Base-by-base conservation (phyloP, 2,888 invertebrate species). In the Melanostoma scalare region DNA sequence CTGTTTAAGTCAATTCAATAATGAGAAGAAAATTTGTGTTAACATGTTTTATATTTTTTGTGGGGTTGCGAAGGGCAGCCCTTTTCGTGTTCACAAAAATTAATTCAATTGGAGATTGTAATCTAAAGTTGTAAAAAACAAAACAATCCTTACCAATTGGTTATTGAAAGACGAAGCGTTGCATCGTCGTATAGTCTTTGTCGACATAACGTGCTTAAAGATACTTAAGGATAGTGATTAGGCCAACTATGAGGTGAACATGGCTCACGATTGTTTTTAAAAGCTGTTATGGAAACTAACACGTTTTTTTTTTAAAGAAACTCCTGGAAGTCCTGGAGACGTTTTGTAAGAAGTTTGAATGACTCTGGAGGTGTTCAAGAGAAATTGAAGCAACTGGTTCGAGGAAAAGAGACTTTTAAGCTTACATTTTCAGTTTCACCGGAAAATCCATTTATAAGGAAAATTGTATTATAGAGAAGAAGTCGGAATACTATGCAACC, bases 21-120 rank as follows among this genome's bases (percentile, higher is more conserved):
- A 78, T 78, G 81, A 81, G 81, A 55, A 30, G 67, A 67, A 77
- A 81, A 81, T 81, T 56, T 52, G 69, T 78, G 82, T 74, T 68
- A 73, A 73, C 78, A 68, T 82, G 73, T 69, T 80, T 58, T 20
- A 35, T 31, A 63, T 36, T 61, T 35, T 44, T 31, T 31, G 4
- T 50, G 10, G 50, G 44, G 68, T 80, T 76, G 65, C 58, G 9
- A 42, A 80, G 80, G 76, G 71, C 71, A 71, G 42, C 60, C 20
- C 42, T 53, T 63, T 63, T 20, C 68, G 8, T 55, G 60, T 74
- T 73, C n/a, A 35, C 48, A 48, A 42, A 79, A 79, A 79, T 79
- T 79, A 79, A 79, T 79, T 74, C 61, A 79, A 52, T 56, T 20
- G 1, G 33, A 74, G 79, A 79, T 79, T 38, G 61, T 50, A 40